Base-by-base conservation (phyloP, 2,888 invertebrate genomes). In the Aphodius granarius region DNA sequence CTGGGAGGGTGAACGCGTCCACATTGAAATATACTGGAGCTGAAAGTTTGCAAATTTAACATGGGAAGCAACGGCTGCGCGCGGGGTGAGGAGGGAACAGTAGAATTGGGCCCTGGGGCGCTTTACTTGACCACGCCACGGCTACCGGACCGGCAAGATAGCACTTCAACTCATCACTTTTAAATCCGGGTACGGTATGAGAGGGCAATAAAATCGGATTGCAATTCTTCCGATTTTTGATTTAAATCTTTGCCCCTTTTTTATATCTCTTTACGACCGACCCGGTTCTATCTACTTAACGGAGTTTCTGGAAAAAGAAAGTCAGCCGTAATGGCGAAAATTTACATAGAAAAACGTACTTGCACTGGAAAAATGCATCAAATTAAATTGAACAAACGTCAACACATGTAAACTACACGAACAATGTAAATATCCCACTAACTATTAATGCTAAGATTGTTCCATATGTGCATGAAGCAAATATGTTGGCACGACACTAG, bases 221-320 rank as follows among this genome's bases (percentile, higher is more conserved):
- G 68, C 20, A 21, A 68, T 68, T 68, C 68, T 68, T 68, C 21
- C 43, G 68, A 20, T 22, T 68, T 68, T 68, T 68, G 68, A 68
- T 68, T 68, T 68, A 68, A 68, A 68, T 68, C 68, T 22, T n/a
- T n/a, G n/a, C 68, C 20, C 21, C 68, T 13, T 43, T 43, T 43
- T 43, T 43, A 43, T 43, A 43, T 43, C 43, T 43, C 43, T 43
- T 43, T 43, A 43, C 43, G 43, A 43, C 43, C 43, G 3, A 13
- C 43, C 43, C 0, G 43, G 43, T 43, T 13, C 43, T 43, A 43
- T 43, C 43, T 43, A 43, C 9, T 43, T 6, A 43, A 43, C n/a
- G 43, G 3, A 43, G 43, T 6, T 43, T 13, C 43, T 43, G 6
- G 43, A 9, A 43, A 43, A 43, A 1, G 43, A 43, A 43, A 43